These are phyloP conservation scores for Paracyclopina nana DNA, from an alignment of 1,140 invertebrate species.

Conservation along the genomic window DNA sequence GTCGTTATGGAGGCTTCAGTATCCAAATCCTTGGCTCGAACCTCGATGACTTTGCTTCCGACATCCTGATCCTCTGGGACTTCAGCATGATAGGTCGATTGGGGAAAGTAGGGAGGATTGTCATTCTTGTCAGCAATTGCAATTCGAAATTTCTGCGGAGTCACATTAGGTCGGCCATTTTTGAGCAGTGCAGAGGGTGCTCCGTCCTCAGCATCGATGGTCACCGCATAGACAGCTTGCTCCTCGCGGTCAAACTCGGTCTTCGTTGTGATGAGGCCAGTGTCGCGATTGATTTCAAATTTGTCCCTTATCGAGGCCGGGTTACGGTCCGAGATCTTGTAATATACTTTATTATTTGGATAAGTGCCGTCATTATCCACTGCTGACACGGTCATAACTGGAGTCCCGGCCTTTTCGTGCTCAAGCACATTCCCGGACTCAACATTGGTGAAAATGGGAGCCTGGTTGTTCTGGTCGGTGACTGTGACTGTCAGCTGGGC, in stretches of 20 bases:
- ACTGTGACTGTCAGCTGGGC: slow-evolving; percentile 51
- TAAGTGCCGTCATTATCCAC: slow-evolving; percentile 63
- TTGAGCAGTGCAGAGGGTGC: slow-evolving; percentile 50
- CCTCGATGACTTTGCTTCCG: slow-evolving; percentile 54
- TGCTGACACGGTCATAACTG: slow-evolving; percentile 63
- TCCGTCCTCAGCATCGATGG: slow-evolving; percentile 62
- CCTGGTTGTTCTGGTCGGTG: slow-evolving; percentile 67
- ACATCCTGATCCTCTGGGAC: slow-evolving; percentile 60
- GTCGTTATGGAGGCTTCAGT: slow-evolving; percentile 48
- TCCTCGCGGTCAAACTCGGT: slow-evolving; percentile 57
- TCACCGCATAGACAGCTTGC: slow-evolving; percentile 52
- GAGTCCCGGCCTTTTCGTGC: slow-evolving; percentile 53
- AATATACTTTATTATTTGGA: slow-evolving; percentile 37
- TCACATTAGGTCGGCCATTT: slow-evolving; percentile 40
- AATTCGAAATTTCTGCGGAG: slow-evolving; percentile 44
- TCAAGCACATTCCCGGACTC: slow-evolving; percentile 54
- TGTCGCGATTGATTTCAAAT: slow-evolving; percentile 52
- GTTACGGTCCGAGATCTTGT: slow-evolving; percentile 5
- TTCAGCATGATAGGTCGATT: slow-evolving; percentile 44
- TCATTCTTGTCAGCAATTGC: slow-evolving; percentile 79
- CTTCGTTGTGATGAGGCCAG: slow-evolving; percentile 61
- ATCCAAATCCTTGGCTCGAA: slow-evolving; percentile 55
- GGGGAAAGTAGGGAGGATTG: slow-evolving; percentile 56
- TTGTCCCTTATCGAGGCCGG: slow-evolving; percentile 37
- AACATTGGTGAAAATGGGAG: slow-evolving; percentile 56